A percentile compares a stretch with the other conserved stretches of the same genome.
Conservation (phyloP, 2,113 vertebrate species). For the Cacatua alba region DNA sequence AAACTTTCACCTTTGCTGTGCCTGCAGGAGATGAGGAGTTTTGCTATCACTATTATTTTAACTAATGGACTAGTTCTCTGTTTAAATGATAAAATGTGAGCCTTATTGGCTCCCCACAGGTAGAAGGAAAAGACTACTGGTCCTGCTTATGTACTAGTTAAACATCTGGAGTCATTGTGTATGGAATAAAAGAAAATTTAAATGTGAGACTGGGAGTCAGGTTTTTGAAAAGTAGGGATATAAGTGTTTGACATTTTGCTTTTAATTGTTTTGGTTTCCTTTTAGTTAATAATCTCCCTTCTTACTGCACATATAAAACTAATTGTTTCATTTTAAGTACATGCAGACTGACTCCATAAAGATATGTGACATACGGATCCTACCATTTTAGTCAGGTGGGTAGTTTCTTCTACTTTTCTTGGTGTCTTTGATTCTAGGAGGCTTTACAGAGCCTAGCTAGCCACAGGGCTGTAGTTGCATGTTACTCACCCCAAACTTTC, state of each 20-base stretch:
- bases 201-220: background rate
- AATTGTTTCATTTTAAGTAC: background rate
- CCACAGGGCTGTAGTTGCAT: background rate
- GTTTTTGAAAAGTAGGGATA: background rate
- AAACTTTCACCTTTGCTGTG: background rate
- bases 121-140: background rate
- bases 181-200: background rate
- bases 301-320: background rate
- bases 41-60: conserved; percentile 15
- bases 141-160: background rate
- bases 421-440: background rate
- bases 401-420: background rate
- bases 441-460: background rate
- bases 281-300: background rate
- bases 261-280: background rate
- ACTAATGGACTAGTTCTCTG: background rate
- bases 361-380: background rate
- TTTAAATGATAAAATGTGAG: conserved; percentile 18
- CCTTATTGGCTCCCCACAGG: background rate
- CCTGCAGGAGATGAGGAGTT: background rate
- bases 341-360: background rate
- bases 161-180: background rate
- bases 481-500: background rate
- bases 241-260: background rate
- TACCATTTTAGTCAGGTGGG: background rate